Conservation (phyloP, 2,113 vertebrate species). For the Dunckerocampus dactyliophorus region DNA sequence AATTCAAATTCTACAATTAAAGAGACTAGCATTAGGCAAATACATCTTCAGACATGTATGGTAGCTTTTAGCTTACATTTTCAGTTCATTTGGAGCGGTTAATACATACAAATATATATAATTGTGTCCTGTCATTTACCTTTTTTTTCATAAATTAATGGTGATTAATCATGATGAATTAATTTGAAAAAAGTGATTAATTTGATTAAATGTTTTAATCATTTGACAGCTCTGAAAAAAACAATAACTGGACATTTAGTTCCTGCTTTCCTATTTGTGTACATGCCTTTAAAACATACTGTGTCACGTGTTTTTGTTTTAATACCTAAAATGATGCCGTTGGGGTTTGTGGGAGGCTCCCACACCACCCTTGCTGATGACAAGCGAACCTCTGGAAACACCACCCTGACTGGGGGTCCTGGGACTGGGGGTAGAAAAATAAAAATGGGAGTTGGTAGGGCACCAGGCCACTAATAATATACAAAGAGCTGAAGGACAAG, state of each 20-base stretch:
- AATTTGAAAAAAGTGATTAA: no score
- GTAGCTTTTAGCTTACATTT: no score
- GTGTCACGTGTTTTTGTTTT: constrained; percentile 15
- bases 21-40: no score
- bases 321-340: constrained; percentile 90
- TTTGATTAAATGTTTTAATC: no score
- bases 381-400: constrained; percentile 90
- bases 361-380: constrained; percentile 85
- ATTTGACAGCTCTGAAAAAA: no score
- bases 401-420: constrained; percentile 82
- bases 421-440: constrained; percentile 74
- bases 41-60: no score
- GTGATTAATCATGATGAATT: no score
- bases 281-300: constrained; percentile 15
- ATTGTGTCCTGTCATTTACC: no score
- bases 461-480: constrained; percentile 22
- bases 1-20: no score
- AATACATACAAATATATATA: no score
- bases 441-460: constrained; percentile 26
- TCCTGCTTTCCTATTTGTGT: background rate
- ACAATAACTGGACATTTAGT: background rate
- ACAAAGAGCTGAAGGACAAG: constrained; percentile 9
- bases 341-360: constrained; percentile 87
- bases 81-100: no score
- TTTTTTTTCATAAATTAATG: no score